A percentile compares a stretch with the other conserved stretches of the same genome.
Conservation (phyloP, 1,140 invertebrate genomes). For the Galleria mellonella region DNA sequence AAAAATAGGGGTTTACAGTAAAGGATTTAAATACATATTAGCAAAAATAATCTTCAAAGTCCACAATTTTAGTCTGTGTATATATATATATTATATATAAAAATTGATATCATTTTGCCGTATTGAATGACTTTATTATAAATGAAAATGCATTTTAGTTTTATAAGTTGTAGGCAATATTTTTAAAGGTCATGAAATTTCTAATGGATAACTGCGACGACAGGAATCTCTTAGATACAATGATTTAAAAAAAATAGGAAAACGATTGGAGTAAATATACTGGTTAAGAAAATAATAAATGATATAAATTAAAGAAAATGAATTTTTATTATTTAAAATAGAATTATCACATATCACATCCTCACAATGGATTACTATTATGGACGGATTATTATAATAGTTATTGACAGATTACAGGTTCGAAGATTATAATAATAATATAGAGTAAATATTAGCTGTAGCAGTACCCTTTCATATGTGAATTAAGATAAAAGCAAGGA, state of each 20-base stretch:
- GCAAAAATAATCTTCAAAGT: constrained; percentile 51
- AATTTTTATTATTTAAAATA: constrained; percentile 25
- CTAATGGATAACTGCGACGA: constrained; percentile 60
- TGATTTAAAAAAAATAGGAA: constrained; percentile 69
- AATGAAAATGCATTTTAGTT: constrained; percentile 73
- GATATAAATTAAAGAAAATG: constrained; percentile 60
- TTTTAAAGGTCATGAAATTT: constrained; percentile 56
- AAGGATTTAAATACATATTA: constrained; percentile 37
- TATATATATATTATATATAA: constrained; percentile 54
- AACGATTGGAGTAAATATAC: constrained; percentile 71
- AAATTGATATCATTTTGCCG: constrained; percentile 58
- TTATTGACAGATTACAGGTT: no score
- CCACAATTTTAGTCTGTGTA: constrained; percentile 47
- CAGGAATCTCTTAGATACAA: constrained; percentile 72
- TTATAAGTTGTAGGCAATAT: constrained; percentile 72
- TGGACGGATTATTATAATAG: constrained; percentile 10
- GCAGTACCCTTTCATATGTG: no score
- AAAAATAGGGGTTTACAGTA: constrained; percentile 35
- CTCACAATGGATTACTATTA: neutral
- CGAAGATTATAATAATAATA: no score
- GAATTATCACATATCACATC: neutral
- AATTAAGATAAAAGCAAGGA: no score
- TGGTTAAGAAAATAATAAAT: constrained; percentile 73
- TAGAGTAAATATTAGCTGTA: no score
- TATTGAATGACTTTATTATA: constrained; percentile 61